phyloP scores from a whole-genome alignment of 2,888 invertebrate species.

The Perdita meconis region DNA sequence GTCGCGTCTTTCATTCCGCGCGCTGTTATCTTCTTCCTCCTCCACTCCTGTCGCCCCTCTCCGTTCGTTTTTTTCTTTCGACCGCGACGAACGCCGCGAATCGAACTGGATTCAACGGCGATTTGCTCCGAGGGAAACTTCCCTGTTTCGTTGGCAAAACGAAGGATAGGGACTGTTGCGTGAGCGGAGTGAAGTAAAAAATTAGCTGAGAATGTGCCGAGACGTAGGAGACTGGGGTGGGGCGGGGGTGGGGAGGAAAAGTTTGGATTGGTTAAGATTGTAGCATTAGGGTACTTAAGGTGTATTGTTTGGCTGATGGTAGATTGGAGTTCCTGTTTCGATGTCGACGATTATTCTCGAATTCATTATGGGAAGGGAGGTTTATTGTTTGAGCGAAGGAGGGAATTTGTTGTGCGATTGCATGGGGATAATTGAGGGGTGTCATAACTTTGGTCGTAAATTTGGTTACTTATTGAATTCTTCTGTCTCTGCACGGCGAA shows the following conservation, averaged over 20 bases:
- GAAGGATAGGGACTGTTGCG: neutral
- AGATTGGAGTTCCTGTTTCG: neutral
- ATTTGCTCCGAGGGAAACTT: neutral
- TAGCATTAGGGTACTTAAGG: neutral
- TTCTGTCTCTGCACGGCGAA: too few species aligned
- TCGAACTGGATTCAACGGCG: neutral
- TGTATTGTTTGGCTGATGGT: too few species aligned
- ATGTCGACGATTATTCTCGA: too few species aligned
- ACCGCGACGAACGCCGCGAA: constrained; percentile 2
- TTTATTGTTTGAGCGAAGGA: too few species aligned
- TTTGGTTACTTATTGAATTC: too few species aligned
- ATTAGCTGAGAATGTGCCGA: neutral
- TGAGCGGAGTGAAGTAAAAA: neutral
- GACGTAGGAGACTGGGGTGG: neutral
- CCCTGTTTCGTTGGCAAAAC: neutral
- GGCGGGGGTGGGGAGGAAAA: neutral
- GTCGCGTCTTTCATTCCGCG: constrained; percentile 25
- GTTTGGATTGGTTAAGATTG: neutral
- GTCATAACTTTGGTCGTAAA: too few species aligned
- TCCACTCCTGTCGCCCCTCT: neutral
- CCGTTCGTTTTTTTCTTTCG: neutral
- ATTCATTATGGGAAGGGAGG: too few species aligned
- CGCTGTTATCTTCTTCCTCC: constrained; percentile 8
- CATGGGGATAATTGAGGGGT: too few species aligned
- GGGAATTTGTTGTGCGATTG: too few species aligned